A percentile compares a stretch with the other conserved stretches of the same genome.
These are phyloP conservation scores for Homarus gammarus DNA, from an alignment of 2,888 invertebrate species.

Conservation along the genomic window DNA sequence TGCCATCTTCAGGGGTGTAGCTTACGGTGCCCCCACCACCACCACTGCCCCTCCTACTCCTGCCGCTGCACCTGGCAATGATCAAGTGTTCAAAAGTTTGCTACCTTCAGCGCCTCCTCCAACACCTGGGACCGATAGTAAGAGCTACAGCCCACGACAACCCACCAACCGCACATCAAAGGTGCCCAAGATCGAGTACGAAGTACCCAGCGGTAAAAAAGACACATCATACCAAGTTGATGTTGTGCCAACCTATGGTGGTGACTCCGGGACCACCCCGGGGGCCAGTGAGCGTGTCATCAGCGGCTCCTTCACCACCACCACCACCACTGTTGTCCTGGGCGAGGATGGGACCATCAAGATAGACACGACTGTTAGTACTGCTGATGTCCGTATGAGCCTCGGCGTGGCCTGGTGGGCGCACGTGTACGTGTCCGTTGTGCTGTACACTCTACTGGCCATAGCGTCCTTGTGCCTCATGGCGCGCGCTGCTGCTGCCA, in stretches of 20 bases:
- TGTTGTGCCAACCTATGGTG: not conserved
- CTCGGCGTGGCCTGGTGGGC: conserved; percentile 33
- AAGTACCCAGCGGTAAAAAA: not conserved
- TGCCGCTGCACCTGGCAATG: not conserved
- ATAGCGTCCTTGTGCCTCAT: conserved; percentile 47
- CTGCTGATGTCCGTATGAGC: not conserved
- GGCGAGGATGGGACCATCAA: not conserved
- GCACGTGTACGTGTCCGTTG: conserved; percentile 47
- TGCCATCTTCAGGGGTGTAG: conserved; percentile 53
- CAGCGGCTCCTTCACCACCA: not conserved
- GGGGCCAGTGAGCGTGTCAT: not conserved
- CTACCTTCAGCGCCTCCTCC: not conserved
- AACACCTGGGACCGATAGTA: not conserved
- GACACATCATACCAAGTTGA: not conserved
- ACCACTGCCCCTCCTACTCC: conserved; percentile 7
- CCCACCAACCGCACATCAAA: not conserved
- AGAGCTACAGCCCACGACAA: not conserved
- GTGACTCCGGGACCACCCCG: not conserved
- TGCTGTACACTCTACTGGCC: conserved; percentile 23
- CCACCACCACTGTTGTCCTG: not conserved
- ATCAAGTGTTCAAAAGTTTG: not conserved
- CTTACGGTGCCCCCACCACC: conserved; percentile 49
- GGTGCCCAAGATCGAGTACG: not conserved
- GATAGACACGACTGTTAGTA: not conserved
- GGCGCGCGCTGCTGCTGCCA: conserved; percentile 36